Evolutionary conservation across 2,797 vertebrate species (phyloP), one percentile per base, ranked within the genome.

Genomic region (Centropyge bicolor): DNA sequence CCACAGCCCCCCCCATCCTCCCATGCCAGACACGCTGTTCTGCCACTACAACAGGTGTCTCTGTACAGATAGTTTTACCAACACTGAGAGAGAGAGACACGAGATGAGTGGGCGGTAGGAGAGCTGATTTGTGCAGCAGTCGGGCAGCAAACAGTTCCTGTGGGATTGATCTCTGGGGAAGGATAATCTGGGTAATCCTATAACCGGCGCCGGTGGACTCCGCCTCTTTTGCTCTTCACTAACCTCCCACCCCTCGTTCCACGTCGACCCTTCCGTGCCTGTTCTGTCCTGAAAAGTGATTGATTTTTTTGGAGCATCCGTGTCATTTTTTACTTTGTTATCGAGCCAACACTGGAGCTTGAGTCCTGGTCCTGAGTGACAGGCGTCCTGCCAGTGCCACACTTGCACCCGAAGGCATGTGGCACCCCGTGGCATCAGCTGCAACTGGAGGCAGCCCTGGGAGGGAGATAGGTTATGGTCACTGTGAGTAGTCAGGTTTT

Each of bases 131-230:
- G 85, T 86, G 81, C 84, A 67, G 80, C 84, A 86, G 82, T 89
- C 68, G 31, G 80, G 70, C 88, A 91, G 89, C 89, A 92, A 95
- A 92, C 90, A 88, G 93, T 92, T 93, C 92, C 90, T 91, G 83
- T 76, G 62, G 89, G 91, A 95, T 93, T 95, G 93, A 94, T 92
- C 89, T 91, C 86, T 74, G 76, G 76, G 82, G 78, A 89, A 86
- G 90, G 92, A 95, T 96, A 95, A 96, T 95, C 95, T 92, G 84
- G 83, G 91, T 95, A 95, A 96, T 96, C 95, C 93, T 90, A 90
- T 95, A 94, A 95, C 90, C 64, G 74, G 81, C 36, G 38, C 83
- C 49, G 67, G 64, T 85, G 75, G 86, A 89, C 91, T 93, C 92
- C 89, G 51, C 91, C 92, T 89, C 80, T 80, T 84, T 84, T 84